phyloP scores from a whole-genome alignment of 1,140 invertebrate species.

The Pomacea maculata region DNA sequence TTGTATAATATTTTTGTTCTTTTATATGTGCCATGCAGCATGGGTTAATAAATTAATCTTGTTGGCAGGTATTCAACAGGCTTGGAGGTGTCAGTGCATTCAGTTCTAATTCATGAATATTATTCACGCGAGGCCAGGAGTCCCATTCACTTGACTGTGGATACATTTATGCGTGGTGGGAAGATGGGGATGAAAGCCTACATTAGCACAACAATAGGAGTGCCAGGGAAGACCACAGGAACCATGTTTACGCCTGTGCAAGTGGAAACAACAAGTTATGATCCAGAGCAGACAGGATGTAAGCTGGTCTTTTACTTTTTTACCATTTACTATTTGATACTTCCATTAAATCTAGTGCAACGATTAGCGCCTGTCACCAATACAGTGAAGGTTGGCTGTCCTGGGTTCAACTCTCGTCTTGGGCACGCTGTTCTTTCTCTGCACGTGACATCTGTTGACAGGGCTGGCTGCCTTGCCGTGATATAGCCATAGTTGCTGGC shows the following conservation, averaged over 20 bases:
- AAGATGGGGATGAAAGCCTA: constrained; percentile 93
- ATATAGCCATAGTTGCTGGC: too few relatives aligned
- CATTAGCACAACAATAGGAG: constrained; percentile 76
- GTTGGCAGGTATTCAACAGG: constrained; percentile 79
- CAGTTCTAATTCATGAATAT: constrained; percentile 96
- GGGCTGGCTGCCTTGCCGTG: too few relatives aligned
- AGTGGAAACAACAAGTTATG: constrained; percentile 74
- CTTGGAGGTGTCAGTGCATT: constrained; percentile 94
- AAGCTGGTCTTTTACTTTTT: constrained; percentile 25
- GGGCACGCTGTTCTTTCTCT: too few relatives aligned
- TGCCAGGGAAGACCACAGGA: constrained; percentile 89
- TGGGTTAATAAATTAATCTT: neutral
- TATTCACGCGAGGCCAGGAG: constrained; percentile 90
- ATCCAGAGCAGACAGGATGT: constrained; percentile 83
- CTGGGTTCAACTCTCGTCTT: too few relatives aligned
- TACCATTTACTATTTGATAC: too few relatives aligned
- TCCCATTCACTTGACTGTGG: constrained; percentile 93
- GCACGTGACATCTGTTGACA: too few relatives aligned
- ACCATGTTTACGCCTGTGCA: constrained; percentile 94
- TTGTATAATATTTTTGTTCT: neutral
- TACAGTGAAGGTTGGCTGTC: too few relatives aligned
- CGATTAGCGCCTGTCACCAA: too few relatives aligned
- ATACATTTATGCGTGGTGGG: constrained; percentile 83
- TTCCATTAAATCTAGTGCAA: too few relatives aligned
- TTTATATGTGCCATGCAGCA: neutral